Evolutionary conservation across 1,140 invertebrate genomes (phyloP), one percentile per base, ranked within the genome.

Genomic region (Temnothorax nylanderi): DNA sequence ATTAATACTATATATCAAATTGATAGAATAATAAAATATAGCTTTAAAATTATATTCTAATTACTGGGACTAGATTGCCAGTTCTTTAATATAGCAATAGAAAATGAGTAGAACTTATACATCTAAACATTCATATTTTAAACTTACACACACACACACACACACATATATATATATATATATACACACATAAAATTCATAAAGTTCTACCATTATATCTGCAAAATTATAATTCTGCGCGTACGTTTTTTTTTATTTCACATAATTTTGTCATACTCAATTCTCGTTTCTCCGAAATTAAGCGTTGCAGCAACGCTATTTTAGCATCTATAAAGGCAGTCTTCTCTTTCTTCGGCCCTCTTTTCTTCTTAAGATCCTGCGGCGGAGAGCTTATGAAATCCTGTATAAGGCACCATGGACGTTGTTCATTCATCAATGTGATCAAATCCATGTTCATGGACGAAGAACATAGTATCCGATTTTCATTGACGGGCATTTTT

Each of bases 381-480:
- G 58, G 8, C 26, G 92, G 82, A 87, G 91, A 88, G 34, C 87
- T 89, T 21, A 93, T 21, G 81, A 92, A 95, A 90, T 95, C 84
- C 21, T 85, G 92, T 64, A 95, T 91, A 0, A 95, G 69, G 37
- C 92, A 95, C 94, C 94, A 95, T 44, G 93, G 86, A 26, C 88
- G 76, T 0, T 81, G 62, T 47, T 93, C 58, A 0, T 89, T 82
- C 34, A 87, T 91, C 3, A 93, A 77, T 21, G 93, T 89, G 5
- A 95, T 91, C 7, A 94, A 87, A 89, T 95, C 93, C 21, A 93
- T 85, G 10, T 34, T 54, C 6, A 93, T 62, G 21, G 81, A 44
- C 3, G 75, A 71, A 11, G 16, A 87, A 76, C n/a, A 71, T 51
- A 58, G n/a, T 7, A 89, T 60, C 34, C 72, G 85, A 44, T 90